Conservation (phyloP, 1,140 invertebrate genomes). For the Procambarus virginalis region DNA sequence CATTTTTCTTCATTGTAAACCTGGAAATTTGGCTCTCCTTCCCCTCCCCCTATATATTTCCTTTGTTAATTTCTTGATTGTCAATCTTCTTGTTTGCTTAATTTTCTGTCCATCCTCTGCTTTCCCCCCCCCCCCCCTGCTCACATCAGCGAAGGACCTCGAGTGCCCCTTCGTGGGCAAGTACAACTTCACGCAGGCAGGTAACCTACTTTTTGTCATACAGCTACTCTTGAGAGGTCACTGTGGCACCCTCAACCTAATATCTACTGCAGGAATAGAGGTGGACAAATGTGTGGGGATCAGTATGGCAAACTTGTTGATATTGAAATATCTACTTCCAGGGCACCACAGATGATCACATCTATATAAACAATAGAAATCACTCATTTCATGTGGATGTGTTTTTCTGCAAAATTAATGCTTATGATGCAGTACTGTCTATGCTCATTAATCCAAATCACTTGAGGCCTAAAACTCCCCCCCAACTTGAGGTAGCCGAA, state of each 20-base stretch:
- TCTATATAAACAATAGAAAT: too few relatives aligned
- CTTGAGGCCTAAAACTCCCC: too few relatives aligned
- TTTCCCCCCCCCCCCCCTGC: not conserved
- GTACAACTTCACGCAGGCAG: constrained; percentile 91
- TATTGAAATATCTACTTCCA: constrained; percentile 72
- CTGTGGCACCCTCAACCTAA: constrained; percentile 76
- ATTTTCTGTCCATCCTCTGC: not conserved
- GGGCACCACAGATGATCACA: too few relatives aligned
- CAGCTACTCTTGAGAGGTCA: constrained; percentile 78
- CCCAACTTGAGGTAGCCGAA: too few relatives aligned
- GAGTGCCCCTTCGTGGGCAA: constrained; percentile 96
- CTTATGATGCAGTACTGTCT: too few relatives aligned
- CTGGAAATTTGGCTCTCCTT: not conserved
- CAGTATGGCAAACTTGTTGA: constrained; percentile 78
- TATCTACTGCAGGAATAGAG: constrained; percentile 77
- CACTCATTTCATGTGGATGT: too few relatives aligned
- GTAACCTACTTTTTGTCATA: constrained; percentile 75
- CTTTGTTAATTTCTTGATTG: not conserved
- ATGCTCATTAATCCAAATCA: too few relatives aligned
- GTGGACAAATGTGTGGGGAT: constrained; percentile 78
- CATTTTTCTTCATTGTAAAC: not conserved
- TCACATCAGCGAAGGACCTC: not conserved
- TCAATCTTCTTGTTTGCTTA: not conserved
- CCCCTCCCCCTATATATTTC: not conserved
- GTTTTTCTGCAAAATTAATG: too few relatives aligned